Conservation (phyloP, 2,113 vertebrate species). For the Urocolius indicus region DNA sequence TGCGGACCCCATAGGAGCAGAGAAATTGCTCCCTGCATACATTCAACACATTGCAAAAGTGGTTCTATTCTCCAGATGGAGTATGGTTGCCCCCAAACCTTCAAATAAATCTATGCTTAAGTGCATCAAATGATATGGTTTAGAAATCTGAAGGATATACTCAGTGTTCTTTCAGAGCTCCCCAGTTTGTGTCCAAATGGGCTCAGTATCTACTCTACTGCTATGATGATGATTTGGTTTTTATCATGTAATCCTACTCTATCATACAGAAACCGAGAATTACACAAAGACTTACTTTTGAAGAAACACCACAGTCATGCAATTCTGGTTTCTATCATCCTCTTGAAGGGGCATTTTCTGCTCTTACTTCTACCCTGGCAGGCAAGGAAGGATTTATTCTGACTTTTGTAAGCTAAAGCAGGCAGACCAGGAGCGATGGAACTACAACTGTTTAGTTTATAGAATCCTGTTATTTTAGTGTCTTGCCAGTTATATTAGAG, state of each 20-base stretch:
- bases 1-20: accelerated
- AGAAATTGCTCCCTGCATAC: accelerated
- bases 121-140: background rate
- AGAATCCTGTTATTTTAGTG: background rate
- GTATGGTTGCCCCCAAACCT: background rate
- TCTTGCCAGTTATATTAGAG: background rate
- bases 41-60: background rate
- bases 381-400: background rate
- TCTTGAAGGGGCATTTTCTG: background rate
- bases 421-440: background rate
- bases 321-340: slow-evolving; percentile 21
- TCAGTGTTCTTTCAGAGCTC: background rate
- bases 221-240: slow-evolving; percentile 8
- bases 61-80: background rate
- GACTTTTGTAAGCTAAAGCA: slow-evolving; percentile 4
- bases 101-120: background rate
- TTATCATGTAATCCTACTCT: background rate
- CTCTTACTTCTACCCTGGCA: background rate
- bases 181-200: background rate
- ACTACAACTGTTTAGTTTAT: background rate
- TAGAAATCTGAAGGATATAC: background rate
- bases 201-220: background rate
- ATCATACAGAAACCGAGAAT: slow-evolving; percentile 7
- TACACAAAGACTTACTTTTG: background rate
- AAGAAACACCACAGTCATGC: background rate